phyloP scores from a whole-genome alignment of 1,140 invertebrate species.

The Meteorus sp. region DNA sequence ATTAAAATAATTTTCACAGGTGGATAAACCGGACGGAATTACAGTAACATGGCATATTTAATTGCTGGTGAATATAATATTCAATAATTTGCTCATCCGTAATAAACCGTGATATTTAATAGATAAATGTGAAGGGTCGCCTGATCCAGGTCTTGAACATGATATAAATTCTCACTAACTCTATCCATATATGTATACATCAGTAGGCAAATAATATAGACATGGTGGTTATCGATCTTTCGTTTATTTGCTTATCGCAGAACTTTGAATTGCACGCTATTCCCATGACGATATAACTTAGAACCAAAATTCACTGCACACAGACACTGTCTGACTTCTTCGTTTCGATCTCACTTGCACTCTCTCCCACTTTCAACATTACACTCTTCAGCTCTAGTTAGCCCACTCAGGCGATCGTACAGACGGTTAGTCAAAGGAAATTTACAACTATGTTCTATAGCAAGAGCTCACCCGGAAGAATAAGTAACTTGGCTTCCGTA shows the following conservation, averaged over 20 bases:
- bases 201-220: too few relatives aligned
- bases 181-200: too few relatives aligned
- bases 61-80: too few relatives aligned
- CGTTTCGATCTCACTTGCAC: too few relatives aligned
- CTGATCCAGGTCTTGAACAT: slow-evolving; percentile 4
- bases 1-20: too few relatives aligned
- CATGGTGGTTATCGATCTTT: slow-evolving; percentile 7
- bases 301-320: slow-evolving; percentile 3
- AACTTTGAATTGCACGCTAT: neutral
- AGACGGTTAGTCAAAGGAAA: slow-evolving; percentile 1
- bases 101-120: too few relatives aligned
- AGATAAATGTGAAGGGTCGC: too few relatives aligned
- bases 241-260: slow-evolving; percentile 5
- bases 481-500: neutral
- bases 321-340: neutral
- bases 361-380: neutral
- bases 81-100: too few relatives aligned
- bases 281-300: slow-evolving; percentile 6
- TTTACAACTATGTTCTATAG: neutral
- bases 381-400: neutral
- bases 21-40: too few relatives aligned
- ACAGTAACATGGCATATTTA: too few relatives aligned
- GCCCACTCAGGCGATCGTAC: neutral
- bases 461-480: neutral
- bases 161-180: too few relatives aligned